A percentile compares a stretch with the other conserved stretches of the same genome.
Evolutionary conservation across 2,797 vertebrate genomes (phyloP).

Genomic region (Oreonectes daqikongensis): DNA sequence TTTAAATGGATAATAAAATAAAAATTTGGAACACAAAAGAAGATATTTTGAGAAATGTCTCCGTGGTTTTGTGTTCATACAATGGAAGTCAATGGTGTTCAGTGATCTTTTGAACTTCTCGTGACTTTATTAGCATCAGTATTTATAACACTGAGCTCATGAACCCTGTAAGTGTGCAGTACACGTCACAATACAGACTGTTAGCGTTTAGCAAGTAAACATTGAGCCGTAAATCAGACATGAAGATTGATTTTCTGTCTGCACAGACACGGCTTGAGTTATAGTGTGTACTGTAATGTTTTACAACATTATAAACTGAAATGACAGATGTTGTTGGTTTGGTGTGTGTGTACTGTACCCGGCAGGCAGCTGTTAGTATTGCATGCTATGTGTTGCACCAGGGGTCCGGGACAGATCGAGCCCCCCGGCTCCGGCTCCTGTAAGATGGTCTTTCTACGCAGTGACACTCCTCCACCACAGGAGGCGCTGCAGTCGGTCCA

Average conservation of each 20-base stretch:
- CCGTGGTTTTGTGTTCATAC: no score
- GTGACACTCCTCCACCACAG: conserved; percentile 75
- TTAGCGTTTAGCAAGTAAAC: background rate
- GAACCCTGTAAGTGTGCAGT: background rate
- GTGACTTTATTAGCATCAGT: no score
- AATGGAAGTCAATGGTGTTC: no score
- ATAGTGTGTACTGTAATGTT: background rate
- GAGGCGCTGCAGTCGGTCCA: conserved; percentile 82
- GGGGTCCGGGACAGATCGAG: conserved; percentile 63
- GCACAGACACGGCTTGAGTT: background rate
- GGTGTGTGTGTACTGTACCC: conserved; percentile 67
- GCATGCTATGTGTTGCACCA: conserved; percentile 74
- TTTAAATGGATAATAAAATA: no score
- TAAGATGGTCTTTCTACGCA: conserved; percentile 72
- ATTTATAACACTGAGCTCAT: background rate
- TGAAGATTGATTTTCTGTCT: background rate
- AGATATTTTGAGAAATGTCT: no score
- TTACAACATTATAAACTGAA: conserved; percentile 6
- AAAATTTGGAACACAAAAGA: no score
- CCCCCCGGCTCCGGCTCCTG: conserved; percentile 68
- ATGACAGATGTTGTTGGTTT: conserved; percentile 4
- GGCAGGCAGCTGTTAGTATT: conserved; percentile 78
- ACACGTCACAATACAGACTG: background rate
- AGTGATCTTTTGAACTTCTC: no score
- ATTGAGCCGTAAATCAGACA: background rate